Percentiles rank a stretch among this genome's conserved stretches.
These are phyloP conservation scores for Agriopis aurantiaria DNA, from an alignment of 2,888 invertebrate species.

Conservation along the genomic window DNA sequence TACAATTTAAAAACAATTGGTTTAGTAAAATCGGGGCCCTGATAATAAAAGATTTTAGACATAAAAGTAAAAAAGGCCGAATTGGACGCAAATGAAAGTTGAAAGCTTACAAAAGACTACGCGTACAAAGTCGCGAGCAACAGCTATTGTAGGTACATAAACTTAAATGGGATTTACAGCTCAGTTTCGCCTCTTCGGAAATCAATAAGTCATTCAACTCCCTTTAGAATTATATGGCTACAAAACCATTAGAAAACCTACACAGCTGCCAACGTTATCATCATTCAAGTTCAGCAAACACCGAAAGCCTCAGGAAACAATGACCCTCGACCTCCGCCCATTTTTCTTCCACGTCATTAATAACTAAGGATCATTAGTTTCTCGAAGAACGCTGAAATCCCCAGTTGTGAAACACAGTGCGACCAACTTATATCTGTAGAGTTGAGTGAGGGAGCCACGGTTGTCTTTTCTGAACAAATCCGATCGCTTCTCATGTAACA, in stretches of 20 bases:
- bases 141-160: too few relatives aligned
- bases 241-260: neutral
- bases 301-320: slow-evolving; percentile 16
- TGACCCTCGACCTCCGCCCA: slow-evolving; percentile 19
- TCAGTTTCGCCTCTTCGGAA: too few relatives aligned
- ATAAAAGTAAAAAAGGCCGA: too few relatives aligned
- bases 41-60: too few relatives aligned
- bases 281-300: slow-evolving; percentile 5
- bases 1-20: too few relatives aligned
- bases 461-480: neutral
- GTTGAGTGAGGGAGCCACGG: neutral
- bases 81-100: too few relatives aligned
- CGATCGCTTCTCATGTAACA: neutral
- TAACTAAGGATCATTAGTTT: slow-evolving; percentile 36
- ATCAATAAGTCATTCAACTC: too few relatives aligned
- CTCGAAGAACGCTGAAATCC: slow-evolving; percentile 11
- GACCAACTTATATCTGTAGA: neutral
- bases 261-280: neutral
- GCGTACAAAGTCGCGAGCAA: too few relatives aligned
- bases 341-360: slow-evolving; percentile 35
- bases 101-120: too few relatives aligned
- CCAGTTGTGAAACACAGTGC: neutral
- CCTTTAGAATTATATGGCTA: too few relatives aligned
- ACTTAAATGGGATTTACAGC: too few relatives aligned
- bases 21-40: too few relatives aligned